phyloP scores from a whole-genome alignment of 2,113 vertebrate species.

The Forbesichthys papilliferus region DNA sequence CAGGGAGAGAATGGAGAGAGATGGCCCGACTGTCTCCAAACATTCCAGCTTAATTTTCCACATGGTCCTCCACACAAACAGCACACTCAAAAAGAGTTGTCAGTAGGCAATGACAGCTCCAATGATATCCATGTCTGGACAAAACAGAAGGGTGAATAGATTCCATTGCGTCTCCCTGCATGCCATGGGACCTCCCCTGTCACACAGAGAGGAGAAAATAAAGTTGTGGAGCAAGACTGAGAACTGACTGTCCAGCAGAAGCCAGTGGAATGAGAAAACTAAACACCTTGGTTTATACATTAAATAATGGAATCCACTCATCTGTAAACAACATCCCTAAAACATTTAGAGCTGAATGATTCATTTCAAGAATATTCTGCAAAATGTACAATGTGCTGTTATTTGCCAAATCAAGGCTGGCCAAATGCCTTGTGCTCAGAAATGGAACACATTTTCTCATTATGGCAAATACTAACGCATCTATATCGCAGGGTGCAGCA shows the following conservation, averaged over 20 bases:
- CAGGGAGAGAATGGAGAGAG: slow-evolving; percentile 43
- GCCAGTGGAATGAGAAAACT: slow-evolving; percentile 64
- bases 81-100: slow-evolving; percentile 27
- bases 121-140: slow-evolving; percentile 27
- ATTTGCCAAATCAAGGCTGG: slow-evolving; percentile 2
- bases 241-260: slow-evolving; percentile 51
- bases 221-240: slow-evolving; percentile 55
- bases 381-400: neutral
- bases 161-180: slow-evolving; percentile 60
- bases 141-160: slow-evolving; percentile 52
- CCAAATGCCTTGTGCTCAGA: neutral
- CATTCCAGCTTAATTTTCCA: slow-evolving; percentile 57
- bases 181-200: slow-evolving; percentile 45
- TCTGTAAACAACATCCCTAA: slow-evolving; percentile 44
- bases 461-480: neutral
- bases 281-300: slow-evolving; percentile 64
- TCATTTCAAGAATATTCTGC: slow-evolving; percentile 17
- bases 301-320: slow-evolving; percentile 50
- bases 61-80: slow-evolving; percentile 43
- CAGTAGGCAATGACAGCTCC: slow-evolving; percentile 39
- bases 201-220: slow-evolving; percentile 29
- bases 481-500: neutral
- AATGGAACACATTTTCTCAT: no score
- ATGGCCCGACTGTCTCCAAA: slow-evolving; percentile 19
- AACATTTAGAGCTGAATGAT: slow-evolving; percentile 7